Evolutionary conservation across 2,113 vertebrate species (phyloP), one percentile per base, ranked within the genome.

Genomic region (Xenopus laevis): DNA sequence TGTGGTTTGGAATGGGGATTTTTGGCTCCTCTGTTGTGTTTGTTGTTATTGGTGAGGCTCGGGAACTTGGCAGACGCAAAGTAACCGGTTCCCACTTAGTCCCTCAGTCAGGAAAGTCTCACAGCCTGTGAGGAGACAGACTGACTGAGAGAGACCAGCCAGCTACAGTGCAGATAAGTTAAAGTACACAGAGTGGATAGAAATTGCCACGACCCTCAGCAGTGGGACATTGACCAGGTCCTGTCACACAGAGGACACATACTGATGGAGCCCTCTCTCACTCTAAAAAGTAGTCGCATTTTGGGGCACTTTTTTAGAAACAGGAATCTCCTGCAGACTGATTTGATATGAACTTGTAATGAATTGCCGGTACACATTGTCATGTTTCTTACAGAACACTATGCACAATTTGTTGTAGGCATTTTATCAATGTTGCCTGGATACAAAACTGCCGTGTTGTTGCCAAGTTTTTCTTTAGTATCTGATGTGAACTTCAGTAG

Each of bases 181-280:
- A 97, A 96, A 96, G 92, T 95, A 95, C 90, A 93, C 91, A 93
- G 87, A 92, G 85, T 84, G 89, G 88, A 93, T 85, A 92, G 95
- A 96, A 97, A 95, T 95, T 95, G 95, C 94, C 94, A 83, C 91
- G 94, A 97, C 95, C 95, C 95, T 89, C 94, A 83, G 93, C 91
- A 77, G 94, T 94, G 95, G 96, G 95, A 99, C 96, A 96, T 90
- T 98, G 95, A 96, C 95, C 97, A 99, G 97, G 96, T 93, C 94
- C 96, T 97, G 96, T 97, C 95, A 94, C 92, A 79, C 84, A 92
- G 89, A 94, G 95, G 94, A 93, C 94, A 90, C 91, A 88, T 91
- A 90, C 86, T 89, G 88, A 85, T 88, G 88, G 92, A 87, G 85
- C 90, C 84, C 10, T 70, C 83, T 79, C 89, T n/a, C n/a, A n/a